Base-by-base conservation (phyloP, 23 tunicate species). In the Styela plicata region DNA sequence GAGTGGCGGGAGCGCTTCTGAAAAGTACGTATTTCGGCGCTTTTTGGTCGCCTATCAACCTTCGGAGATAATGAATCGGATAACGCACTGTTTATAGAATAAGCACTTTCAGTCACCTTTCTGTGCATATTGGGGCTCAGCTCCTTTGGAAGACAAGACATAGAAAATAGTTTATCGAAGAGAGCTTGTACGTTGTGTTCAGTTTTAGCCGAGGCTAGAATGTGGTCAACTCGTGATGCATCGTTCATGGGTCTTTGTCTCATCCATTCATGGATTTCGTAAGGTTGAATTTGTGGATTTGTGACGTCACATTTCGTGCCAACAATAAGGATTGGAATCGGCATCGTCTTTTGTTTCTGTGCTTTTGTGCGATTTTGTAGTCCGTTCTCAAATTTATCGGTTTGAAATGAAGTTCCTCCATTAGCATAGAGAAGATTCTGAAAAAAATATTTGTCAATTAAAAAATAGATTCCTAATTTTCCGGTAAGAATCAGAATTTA, bases 111-210 rank as follows among this genome's bases (percentile, higher is more conserved):
- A 36, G 94, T 79, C 69, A 89, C 94, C 61, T 89, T 89, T 34
- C 94, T 80, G 79, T 89, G 94, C 94, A 89, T 84, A 35, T 86
- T 78, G 2, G 94, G 94, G 69, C 94, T 89, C 85, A 89, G 70
- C 73, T 89, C 94, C 20, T 79, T 27, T 52, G 94, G 94, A 1
- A 89, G 78, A 34, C 80, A 74, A 44, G 94, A 83, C 37, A 70
- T 79, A 33, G 84, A 36, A 64, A 89, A 89, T 33, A 84, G 85
- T 2, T 69, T 74, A 36, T 89, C 82, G 65, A 84, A 89, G 36
- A 89, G 81, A 5, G 62, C 57, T 80, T 89, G 88, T 1, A 89
- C 88, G 83, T 87, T 89, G 82, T 30, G 17, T 2, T 70, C 69
- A 31, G 87, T 83, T 31, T 80, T 85, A 2, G 94, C 85, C 31